These are phyloP conservation scores for Bothrops alternatus DNA, from an alignment of 2,797 vertebrate species.

Conservation along the genomic window DNA sequence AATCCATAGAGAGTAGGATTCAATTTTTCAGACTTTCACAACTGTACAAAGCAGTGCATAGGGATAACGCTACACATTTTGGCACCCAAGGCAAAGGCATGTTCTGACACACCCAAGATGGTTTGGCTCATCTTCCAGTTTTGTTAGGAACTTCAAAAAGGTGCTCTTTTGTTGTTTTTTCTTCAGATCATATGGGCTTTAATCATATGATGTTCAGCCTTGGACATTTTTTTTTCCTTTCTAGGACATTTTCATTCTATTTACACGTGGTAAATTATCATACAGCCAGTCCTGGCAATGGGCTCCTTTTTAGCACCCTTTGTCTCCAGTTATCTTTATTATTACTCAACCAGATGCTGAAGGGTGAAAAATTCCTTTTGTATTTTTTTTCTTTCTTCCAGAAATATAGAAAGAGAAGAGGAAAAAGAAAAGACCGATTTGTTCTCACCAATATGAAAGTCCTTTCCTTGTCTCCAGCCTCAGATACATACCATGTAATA, in stretches of 20 bases:
- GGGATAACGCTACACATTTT: neutral
- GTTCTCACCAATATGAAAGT: neutral
- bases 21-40: neutral
- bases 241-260: neutral
- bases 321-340: neutral
- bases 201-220: neutral
- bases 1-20: neutral
- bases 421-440: neutral
- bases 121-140: neutral
- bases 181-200: neutral
- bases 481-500: neutral
- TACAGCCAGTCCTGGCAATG: neutral
- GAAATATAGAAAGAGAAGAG: neutral
- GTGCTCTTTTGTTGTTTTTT: neutral
- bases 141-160: neutral
- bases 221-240: neutral
- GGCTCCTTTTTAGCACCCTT: neutral
- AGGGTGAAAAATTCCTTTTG: neutral
- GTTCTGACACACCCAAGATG: neutral
- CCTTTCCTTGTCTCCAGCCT: conserved; percentile 8
- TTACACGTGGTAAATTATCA: neutral
- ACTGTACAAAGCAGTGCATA: neutral
- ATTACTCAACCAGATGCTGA: neutral
- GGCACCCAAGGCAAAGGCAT: neutral
- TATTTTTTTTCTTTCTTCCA: neutral